These are phyloP conservation scores for Chironomus riparius DNA, from an alignment of 2,888 invertebrate species.

Conservation along the genomic window DNA sequence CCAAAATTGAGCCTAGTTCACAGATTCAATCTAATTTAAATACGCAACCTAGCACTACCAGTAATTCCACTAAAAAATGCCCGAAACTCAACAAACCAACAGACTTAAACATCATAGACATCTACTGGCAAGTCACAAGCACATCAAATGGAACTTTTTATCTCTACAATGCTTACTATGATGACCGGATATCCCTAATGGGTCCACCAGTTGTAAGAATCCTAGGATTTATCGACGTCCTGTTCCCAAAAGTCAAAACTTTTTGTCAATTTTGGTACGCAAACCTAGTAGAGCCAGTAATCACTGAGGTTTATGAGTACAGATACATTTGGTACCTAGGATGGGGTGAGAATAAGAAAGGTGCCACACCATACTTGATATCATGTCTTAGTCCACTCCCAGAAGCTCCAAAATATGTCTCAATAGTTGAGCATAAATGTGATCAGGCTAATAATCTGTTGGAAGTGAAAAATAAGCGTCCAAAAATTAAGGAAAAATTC, in stretches of 20 bases:
- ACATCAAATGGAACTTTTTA: conserved; percentile 9
- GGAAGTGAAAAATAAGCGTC: background rate
- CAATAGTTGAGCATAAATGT: background rate
- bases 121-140: background rate
- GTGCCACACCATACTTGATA: background rate
- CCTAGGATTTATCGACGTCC: background rate
- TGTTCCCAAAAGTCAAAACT: background rate
- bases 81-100: background rate
- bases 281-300: background rate
- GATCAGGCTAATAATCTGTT: background rate
- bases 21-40: too few relatives aligned
- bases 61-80: background rate
- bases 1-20: too few relatives aligned
- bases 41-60: too few relatives aligned
- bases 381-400: background rate
- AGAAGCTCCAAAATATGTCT: background rate
- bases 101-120: background rate
- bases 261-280: conserved; percentile 9
- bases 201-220: background rate
- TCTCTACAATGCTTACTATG: conserved; percentile 1
- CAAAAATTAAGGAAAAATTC: background rate
- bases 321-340: background rate
- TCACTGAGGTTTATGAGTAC: background rate
- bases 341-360: background rate
- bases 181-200: background rate